Conservation (phyloP, 2,797 vertebrate species). For the Acanthurus leucopareius region DNA sequence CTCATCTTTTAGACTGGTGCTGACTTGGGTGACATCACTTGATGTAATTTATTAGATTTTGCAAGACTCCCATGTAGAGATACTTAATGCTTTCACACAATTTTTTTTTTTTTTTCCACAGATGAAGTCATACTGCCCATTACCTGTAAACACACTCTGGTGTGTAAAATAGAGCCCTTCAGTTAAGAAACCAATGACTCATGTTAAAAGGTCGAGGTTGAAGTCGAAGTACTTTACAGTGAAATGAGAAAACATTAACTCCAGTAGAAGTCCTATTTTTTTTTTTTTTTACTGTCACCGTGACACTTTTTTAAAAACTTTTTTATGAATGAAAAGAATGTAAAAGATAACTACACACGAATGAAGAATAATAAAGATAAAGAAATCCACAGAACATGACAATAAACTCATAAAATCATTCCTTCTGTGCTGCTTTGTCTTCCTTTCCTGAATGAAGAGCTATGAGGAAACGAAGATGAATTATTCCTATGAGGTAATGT, state of each 20-base stretch:
- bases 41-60: background rate
- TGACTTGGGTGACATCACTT: too few species aligned
- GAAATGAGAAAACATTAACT: conserved; percentile 30
- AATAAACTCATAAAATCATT: background rate
- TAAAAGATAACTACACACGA: background rate
- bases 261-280: background rate
- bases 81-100: too few species aligned
- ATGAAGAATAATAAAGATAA: background rate
- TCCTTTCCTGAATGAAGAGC: conserved; percentile 22
- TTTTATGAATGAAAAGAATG: too few species aligned
- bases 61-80: background rate
- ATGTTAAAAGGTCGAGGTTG: conserved; percentile 33
- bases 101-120: too few species aligned
- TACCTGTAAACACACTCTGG: background rate
- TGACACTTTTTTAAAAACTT: background rate
- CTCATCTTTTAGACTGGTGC: too few species aligned
- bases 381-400: background rate
- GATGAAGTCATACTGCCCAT: background rate
- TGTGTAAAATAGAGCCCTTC: background rate
- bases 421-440: background rate
- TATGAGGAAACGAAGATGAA: conserved; percentile 37
- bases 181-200: background rate
- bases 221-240: conserved; percentile 26
- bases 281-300: background rate
- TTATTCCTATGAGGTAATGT: conserved; percentile 51